A percentile compares a stretch with the other conserved stretches of the same genome.
phyloP scores from a whole-genome alignment of 1,140 invertebrate genomes.

The Lasioglossum albipes region DNA sequence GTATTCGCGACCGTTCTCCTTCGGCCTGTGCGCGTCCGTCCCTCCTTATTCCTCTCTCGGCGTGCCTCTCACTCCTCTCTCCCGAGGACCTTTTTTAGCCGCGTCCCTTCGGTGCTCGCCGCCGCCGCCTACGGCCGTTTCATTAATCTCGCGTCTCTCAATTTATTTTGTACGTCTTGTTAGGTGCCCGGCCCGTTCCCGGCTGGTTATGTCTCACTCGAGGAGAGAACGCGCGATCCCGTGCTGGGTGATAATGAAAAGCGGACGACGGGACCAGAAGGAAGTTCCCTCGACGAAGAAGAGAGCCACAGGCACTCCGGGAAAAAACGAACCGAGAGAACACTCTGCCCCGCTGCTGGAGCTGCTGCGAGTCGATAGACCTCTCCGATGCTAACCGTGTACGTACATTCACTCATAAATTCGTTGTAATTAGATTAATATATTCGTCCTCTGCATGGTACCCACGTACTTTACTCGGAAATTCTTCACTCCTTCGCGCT shows the following conservation, averaged over 20 bases:
- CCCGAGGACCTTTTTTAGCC: constrained; percentile 67
- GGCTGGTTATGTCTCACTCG: constrained; percentile 73
- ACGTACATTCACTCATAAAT: too few relatives aligned
- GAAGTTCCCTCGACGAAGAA: constrained; percentile 4
- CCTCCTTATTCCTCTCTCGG: constrained; percentile 28
- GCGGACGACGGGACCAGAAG: constrained; percentile 36
- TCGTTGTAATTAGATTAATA: too few relatives aligned
- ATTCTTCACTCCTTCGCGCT: too few relatives aligned
- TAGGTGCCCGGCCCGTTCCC: constrained; percentile 67
- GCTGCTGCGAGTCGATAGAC: too few relatives aligned
- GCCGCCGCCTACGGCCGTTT: constrained; percentile 76
- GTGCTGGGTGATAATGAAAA: constrained; percentile 64
- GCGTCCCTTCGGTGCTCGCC: constrained; percentile 72
- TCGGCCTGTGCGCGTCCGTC: constrained; percentile 41
- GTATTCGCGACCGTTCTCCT: constrained; percentile 9
- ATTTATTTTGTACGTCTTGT: constrained; percentile 80
- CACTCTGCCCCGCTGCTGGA: too few relatives aligned
- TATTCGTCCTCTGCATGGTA: too few relatives aligned
- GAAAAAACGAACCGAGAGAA: too few relatives aligned
- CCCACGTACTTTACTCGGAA: too few relatives aligned
- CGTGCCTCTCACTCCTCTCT: constrained; percentile 36
- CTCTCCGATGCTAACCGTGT: too few relatives aligned
- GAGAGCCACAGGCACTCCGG: neutral
- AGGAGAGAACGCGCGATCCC: constrained; percentile 61
- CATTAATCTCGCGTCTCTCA: constrained; percentile 80